Evolutionary conservation across 1,140 invertebrate genomes (phyloP), one percentile per base, ranked within the genome.

Genomic region (Reticulitermes speratus): DNA sequence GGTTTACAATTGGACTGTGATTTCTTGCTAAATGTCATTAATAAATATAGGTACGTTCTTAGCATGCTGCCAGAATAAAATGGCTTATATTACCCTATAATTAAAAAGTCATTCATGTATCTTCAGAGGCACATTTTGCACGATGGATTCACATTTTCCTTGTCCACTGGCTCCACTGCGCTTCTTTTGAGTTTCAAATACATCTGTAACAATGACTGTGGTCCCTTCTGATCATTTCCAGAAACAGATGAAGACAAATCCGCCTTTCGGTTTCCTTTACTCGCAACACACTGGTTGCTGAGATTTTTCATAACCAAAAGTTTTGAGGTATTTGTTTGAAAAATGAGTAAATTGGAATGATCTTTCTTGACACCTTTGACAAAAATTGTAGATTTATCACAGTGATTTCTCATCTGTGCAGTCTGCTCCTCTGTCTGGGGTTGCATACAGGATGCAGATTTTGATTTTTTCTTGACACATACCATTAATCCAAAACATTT

Each of bases 61-160:
- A 16, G 19, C 52, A 48, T 48, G 14, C 14, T 48, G 45, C 9
- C 14, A 21, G 52, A 55, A 0, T 55, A 55, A 55, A 55, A 19
- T 14, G 0, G 1, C 5, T 16, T 55, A 55, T 55, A 21, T 21
- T 55, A 55, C 52, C 52, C 14, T 55, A 55, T 55, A 19, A 55
- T 55, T 21, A 55, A 55, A 6, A 16, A 55, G 14, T 55, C 11
- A 55, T 21, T 55, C 14, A 21, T 21, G 19, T 16, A 55, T 55
- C 52, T 55, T 55, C 52, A 55, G 19, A 55, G 52, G 52, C 19
- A 16, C 0, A 55, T 55, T 55, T 55, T 16, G 19, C 65, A 75
- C 16, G n/a, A 75, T n/a, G 65, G 65, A 25, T 75, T 75, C n/a
- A 75, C n/a, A 75, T 75, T 75, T 25, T 75, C 65, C 65, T 75